Conservation (phyloP, 2,113 vertebrate species). For the Glareola pratincola region DNA sequence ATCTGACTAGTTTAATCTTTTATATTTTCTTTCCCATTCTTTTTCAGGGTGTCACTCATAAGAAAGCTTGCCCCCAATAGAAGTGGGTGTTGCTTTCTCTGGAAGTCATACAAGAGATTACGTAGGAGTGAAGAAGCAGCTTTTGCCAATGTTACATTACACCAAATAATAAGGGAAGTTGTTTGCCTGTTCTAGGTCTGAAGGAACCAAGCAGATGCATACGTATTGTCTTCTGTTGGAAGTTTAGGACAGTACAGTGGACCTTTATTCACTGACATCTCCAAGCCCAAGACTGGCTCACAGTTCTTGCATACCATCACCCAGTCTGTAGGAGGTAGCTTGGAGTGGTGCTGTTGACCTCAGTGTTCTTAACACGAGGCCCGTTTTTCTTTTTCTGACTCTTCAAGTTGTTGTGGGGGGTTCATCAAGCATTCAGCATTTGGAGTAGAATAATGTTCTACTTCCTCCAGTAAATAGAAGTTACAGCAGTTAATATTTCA, state of each 20-base stretch:
- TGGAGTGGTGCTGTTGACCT: neutral
- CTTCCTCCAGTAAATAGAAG: neutral
- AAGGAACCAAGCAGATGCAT: neutral
- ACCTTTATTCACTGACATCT: neutral
- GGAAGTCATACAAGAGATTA: neutral
- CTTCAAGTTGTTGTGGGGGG: neutral
- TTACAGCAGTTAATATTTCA: neutral
- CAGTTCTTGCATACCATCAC: neutral
- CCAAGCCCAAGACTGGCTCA: neutral
- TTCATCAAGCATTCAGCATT: neutral
- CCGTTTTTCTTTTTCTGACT: neutral
- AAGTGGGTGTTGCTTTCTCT: constrained; percentile 10
- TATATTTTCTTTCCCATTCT: neutral
- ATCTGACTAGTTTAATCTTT: neutral
- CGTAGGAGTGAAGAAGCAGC: neutral
- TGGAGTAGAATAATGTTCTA: neutral
- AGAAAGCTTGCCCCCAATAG: neutral
- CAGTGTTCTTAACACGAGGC: neutral
- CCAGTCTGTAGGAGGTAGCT: neutral
- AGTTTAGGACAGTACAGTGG: neutral
- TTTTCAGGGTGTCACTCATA: neutral
- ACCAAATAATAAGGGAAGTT: neutral
- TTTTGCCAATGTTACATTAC: neutral
- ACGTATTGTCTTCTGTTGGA: neutral
- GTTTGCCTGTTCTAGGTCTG: neutral